These are phyloP conservation scores for Perccottus glenii DNA, from an alignment of 2,113 vertebrate genomes.

Conservation along the genomic window DNA sequence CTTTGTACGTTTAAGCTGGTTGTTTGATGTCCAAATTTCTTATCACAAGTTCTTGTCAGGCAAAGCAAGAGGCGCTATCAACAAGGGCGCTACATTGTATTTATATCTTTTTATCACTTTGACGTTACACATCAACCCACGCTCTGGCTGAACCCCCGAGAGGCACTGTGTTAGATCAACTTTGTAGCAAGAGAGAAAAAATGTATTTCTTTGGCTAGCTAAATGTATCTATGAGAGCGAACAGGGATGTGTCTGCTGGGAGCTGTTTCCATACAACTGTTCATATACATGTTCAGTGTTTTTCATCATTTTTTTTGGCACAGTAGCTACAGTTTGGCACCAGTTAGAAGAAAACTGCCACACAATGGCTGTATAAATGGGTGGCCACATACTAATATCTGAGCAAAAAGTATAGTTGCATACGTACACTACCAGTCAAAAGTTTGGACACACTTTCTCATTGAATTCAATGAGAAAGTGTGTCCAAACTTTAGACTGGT, in stretches of 20 bases:
- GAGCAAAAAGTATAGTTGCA: constrained; percentile 10
- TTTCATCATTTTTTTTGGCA: constrained; percentile 50
- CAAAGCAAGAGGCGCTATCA: constrained; percentile 51
- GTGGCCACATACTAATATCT: constrained; percentile 31
- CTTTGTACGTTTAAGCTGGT: neutral
- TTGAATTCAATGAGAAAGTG: no score
- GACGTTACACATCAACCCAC: constrained; percentile 36
- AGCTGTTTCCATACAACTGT: constrained; percentile 35
- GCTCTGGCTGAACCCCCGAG: constrained; percentile 22
- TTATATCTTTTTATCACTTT: constrained; percentile 51
- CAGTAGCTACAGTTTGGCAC: constrained; percentile 34
- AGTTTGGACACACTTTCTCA: no score
- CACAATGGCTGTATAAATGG: constrained; percentile 25
- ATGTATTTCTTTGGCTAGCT: constrained; percentile 37
- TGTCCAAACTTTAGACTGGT: no score
- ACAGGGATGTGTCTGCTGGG: constrained; percentile 43
- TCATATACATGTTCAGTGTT: constrained; percentile 48
- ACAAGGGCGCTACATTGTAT: constrained; percentile 30
- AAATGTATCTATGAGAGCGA: constrained; percentile 17
- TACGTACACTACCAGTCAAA: no score
- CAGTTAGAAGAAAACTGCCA: constrained; percentile 23
- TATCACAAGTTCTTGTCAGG: constrained; percentile 45
- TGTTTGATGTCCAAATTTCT: constrained; percentile 43
- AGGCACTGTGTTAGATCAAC: constrained; percentile 20
- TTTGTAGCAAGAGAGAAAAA: constrained; percentile 25